Percentiles rank a stretch among this genome's conserved stretches.
phyloP scores from a whole-genome alignment of 2,797 vertebrate genomes.

The Erpetoichthys calabaricus region DNA sequence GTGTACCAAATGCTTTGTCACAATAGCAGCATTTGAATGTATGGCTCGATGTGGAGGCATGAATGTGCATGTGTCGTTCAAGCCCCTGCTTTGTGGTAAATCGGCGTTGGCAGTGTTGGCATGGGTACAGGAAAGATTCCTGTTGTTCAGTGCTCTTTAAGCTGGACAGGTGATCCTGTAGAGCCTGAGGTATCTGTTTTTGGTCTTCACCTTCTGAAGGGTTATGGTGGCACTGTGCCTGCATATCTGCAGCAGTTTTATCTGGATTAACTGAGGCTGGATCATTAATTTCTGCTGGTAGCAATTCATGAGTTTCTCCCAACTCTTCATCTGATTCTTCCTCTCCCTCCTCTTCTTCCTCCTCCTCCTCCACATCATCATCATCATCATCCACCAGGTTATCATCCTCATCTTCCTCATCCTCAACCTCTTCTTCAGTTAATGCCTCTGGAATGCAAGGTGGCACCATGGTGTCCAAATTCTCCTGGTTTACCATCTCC shows the following conservation, averaged over 20 bases:
- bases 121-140: conserved; percentile 65
- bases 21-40: conserved; percentile 91
- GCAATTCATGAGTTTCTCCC: conserved; percentile 35
- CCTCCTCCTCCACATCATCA: conserved; percentile 27
- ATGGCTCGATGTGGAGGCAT: conserved; percentile 58
- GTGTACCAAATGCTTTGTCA: conserved; percentile 84
- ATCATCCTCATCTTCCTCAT: conserved; percentile 10
- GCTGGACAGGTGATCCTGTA: conserved; percentile 25
- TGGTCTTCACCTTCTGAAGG: conserved; percentile 16
- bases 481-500: conserved; percentile 41
- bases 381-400: not conserved
- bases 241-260: conserved; percentile 42
- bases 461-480: conserved; percentile 32
- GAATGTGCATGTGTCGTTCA: conserved; percentile 87
- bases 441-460: conserved; percentile 20
- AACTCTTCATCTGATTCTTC: conserved; percentile 30
- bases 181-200: conserved; percentile 26
- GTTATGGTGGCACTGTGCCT: conserved; percentile 29
- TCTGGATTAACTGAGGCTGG: conserved; percentile 21
- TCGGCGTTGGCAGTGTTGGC: conserved; percentile 83
- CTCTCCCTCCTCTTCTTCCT: conserved; percentile 15
- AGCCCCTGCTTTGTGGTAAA: conserved; percentile 90
- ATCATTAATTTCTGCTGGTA: conserved; percentile 17
- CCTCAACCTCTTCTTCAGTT: conserved; percentile 22
- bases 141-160: conserved; percentile 54